Conservation (phyloP, 2,797 vertebrate genomes). For the Podargus strigoides region DNA sequence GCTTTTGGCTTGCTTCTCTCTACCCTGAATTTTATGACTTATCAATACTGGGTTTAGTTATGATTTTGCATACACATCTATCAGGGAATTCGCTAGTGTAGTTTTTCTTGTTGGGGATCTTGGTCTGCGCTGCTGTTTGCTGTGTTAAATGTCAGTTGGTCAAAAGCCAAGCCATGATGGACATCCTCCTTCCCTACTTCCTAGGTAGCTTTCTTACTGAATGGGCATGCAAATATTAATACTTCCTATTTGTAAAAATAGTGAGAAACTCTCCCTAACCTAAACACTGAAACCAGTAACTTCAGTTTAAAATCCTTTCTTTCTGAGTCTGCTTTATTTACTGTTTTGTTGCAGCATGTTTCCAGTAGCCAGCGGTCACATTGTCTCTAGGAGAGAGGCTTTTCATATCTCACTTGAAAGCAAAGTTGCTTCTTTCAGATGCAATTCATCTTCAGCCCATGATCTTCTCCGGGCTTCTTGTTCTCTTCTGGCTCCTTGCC, state of each 20-base stretch:
- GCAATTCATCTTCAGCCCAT: background rate
- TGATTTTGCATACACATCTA: background rate
- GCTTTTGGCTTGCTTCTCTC: background rate
- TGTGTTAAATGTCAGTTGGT: background rate
- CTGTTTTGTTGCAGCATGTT: background rate
- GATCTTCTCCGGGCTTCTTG: background rate
- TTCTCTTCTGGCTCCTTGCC: background rate
- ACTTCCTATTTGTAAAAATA: background rate
- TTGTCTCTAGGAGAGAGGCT: background rate
- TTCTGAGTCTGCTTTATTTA: background rate
- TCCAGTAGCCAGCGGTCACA: background rate
- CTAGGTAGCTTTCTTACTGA: background rate
- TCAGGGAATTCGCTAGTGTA: background rate
- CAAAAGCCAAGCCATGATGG: background rate
- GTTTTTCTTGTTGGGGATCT: background rate
- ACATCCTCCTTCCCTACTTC: background rate
- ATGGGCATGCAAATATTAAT: accelerated
- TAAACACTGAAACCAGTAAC: background rate
- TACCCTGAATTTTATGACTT: no score
- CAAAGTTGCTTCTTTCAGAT: background rate
- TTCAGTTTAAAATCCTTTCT: background rate
- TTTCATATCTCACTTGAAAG: conserved; percentile 42
- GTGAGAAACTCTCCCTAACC: background rate
- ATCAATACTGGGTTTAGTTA: background rate
- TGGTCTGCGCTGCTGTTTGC: accelerated